phyloP scores from a whole-genome alignment of 2,113 vertebrate species.

The Erinaceus europaeus region DNA sequence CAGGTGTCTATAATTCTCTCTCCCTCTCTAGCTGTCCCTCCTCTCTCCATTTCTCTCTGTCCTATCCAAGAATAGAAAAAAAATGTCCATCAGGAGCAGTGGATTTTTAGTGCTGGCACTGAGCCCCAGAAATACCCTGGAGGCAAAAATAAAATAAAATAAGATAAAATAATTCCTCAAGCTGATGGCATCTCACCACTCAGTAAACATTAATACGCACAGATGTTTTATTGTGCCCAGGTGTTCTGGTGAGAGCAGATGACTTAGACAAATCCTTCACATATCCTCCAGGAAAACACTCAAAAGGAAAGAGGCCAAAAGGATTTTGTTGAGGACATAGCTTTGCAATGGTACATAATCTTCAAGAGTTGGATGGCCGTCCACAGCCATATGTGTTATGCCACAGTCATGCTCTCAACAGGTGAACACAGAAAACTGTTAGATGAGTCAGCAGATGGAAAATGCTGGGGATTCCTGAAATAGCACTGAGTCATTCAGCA shows the following conservation, averaged over 20 bases:
- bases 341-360: neutral
- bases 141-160: no score
- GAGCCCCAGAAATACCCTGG: no score
- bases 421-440: slow-evolving; percentile 60
- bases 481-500: slow-evolving; percentile 70
- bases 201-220: neutral
- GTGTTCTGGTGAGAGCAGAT: neutral
- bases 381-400: slow-evolving; percentile 12
- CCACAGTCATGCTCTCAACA: slow-evolving; percentile 72
- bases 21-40: no score
- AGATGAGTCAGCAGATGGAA: slow-evolving; percentile 70
- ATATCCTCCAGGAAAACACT: neutral
- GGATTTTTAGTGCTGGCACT: no score
- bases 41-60: no score
- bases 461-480: slow-evolving; percentile 76
- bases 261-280: neutral
- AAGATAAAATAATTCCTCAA: no score
- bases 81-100: no score
- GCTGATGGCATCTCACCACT: neutral
- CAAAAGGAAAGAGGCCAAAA: neutral
- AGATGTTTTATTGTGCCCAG: neutral
- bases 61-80: no score
- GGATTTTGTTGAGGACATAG: neutral
- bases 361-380: slow-evolving; percentile 35
- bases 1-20: no score